Evolutionary conservation across 1,140 invertebrate genomes (phyloP).

Genomic region (Cephus cinctus): DNA sequence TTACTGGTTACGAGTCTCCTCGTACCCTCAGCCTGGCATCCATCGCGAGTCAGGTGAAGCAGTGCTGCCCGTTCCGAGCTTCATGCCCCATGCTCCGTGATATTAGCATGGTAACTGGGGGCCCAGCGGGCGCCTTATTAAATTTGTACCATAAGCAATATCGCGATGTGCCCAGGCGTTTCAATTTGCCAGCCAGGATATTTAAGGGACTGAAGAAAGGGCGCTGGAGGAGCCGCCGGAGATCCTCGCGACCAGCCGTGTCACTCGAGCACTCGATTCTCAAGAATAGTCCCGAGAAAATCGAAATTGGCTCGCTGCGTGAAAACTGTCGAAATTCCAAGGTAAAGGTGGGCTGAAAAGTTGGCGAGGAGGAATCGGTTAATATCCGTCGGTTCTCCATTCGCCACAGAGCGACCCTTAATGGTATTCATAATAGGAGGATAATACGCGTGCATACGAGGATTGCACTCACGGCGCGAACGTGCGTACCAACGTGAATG

Average conservation of each 20-base stretch:
- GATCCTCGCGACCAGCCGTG: conserved; percentile 8
- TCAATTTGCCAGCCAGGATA: conserved; percentile 43
- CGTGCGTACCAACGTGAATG: conserved; percentile 27
- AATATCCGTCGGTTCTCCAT: conserved; percentile 5
- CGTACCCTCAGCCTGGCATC: background rate
- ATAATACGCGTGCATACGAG: conserved; percentile 10
- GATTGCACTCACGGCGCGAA: background rate
- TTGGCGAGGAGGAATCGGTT: conserved; percentile 14
- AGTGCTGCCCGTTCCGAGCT: too few relatives aligned
- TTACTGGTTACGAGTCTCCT: conserved; percentile 40
- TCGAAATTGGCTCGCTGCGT: too few relatives aligned
- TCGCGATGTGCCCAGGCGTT: conserved; percentile 31
- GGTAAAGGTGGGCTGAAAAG: background rate
- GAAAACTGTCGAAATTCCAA: too few relatives aligned
- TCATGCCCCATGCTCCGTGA: conserved; percentile 36
- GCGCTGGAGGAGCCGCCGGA: conserved; percentile 6
- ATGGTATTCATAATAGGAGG: conserved; percentile 1
- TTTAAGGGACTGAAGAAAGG: too few relatives aligned
- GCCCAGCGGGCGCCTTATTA: conserved; percentile 50
- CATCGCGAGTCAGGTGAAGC: conserved; percentile 39
- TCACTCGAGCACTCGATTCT: conserved; percentile 2
- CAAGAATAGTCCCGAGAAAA: too few relatives aligned
- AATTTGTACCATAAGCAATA: conserved; percentile 48
- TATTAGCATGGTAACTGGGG: conserved; percentile 50
- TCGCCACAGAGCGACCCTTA: conserved; percentile 4